A percentile compares a stretch with the other conserved stretches of the same genome.
Evolutionary conservation across 2,797 vertebrate genomes (phyloP).

Genomic region (Fringilla coelebs): DNA sequence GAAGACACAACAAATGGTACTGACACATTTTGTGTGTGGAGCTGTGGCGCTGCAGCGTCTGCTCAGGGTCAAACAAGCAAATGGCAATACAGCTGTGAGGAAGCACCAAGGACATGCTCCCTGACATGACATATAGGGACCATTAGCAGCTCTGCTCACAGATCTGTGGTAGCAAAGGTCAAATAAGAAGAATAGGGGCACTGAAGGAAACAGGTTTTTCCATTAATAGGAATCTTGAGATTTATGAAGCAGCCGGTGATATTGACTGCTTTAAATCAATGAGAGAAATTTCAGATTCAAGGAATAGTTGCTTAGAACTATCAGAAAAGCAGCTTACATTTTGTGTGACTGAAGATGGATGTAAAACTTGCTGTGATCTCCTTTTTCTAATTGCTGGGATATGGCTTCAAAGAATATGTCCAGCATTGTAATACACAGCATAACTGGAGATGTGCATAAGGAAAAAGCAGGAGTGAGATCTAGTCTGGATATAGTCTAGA

Average conservation of each 20-base stretch:
- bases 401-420: not conserved
- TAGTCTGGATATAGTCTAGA: not conserved
- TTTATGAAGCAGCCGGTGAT: not conserved
- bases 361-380: not conserved
- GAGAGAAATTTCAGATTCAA: not conserved
- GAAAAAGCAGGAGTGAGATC: not conserved
- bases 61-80: not conserved
- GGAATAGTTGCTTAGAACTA: not conserved
- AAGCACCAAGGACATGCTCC: not conserved
- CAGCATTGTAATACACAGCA: not conserved
- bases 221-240: not conserved
- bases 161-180: not conserved
- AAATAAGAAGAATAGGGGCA: not conserved
- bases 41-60: not conserved
- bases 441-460: not conserved
- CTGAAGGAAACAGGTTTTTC: not conserved
- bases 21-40: accelerated
- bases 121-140: not conserved
- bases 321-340: not conserved
- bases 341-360: not conserved
- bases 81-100: not conserved
- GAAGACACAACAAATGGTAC: not conserved
- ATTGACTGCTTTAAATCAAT: not conserved
- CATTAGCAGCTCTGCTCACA: not conserved
- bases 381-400: not conserved